Evolutionary conservation across 2,797 vertebrate genomes (phyloP).

Genomic region (Acanthopagrus latus): DNA sequence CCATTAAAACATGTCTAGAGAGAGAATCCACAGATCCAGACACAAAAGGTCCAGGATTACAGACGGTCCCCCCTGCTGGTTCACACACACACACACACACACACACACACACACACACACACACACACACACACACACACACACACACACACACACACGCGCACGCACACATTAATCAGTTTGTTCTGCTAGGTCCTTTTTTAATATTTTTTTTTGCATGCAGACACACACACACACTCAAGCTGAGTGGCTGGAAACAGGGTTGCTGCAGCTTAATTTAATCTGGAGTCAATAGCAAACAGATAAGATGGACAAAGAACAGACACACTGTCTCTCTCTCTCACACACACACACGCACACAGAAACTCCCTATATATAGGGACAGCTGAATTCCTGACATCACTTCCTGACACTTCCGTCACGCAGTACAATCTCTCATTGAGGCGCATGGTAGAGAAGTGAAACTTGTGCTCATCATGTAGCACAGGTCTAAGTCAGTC

Average conservation of each 20-base stretch:
- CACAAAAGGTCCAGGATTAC: constrained; percentile 1
- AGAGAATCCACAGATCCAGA: constrained; percentile 4
- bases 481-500: neutral
- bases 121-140: constrained; percentile 10
- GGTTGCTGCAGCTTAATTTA: constrained; percentile 58
- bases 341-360: neutral
- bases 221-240: constrained; percentile 2
- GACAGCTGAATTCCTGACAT: constrained; percentile 18
- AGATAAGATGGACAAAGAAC: constrained; percentile 60
- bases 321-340: constrained; percentile 35
- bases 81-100: constrained; percentile 10
- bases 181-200: constrained; percentile 23
- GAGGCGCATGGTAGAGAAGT: constrained; percentile 3
- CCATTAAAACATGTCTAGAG: neutral
- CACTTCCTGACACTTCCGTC: constrained; percentile 39
- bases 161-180: neutral
- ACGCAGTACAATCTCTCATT: neutral
- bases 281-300: constrained; percentile 58
- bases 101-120: neutral
- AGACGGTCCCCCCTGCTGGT: neutral
- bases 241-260: constrained; percentile 48
- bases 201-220: constrained; percentile 3
- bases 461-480: neutral
- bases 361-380: constrained; percentile 40
- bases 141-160: constrained; percentile 9